Conservation (phyloP, 35 echinoderm and acorn worm genomes). For the Ophioderma brevispina region DNA sequence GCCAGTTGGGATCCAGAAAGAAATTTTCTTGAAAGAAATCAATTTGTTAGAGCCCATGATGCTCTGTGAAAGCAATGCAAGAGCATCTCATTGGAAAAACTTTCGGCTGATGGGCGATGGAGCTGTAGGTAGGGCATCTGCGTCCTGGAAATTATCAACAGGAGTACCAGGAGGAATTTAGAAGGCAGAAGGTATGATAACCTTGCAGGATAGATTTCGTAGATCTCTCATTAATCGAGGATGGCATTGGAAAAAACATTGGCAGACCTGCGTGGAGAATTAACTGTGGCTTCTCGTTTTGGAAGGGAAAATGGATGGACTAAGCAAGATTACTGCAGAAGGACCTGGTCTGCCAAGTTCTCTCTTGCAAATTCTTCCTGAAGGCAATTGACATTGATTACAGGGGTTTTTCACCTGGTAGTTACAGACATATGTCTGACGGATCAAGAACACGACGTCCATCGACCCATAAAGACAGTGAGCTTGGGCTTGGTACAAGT, state of each 20-base stretch:
- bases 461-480: no score
- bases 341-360: no score
- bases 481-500: no score
- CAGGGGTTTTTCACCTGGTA: neutral
- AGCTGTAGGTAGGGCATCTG: no score
- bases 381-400: neutral
- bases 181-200: no score
- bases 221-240: no score
- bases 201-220: no score
- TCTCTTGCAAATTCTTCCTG: no score
- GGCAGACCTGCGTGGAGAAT: neutral
- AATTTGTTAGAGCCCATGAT: slow-evolving; percentile 35
- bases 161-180: no score
- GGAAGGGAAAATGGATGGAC: neutral
- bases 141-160: no score
- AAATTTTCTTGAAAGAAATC: slow-evolving; percentile 9
- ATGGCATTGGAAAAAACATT: no score
- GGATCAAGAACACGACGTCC: no score
- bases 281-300: neutral
- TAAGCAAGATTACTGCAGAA: neutral
- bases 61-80: neutral
- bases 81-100: neutral
- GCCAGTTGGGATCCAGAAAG: neutral
- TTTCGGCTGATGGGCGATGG: neutral
- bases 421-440: neutral